phyloP scores from a whole-genome alignment of 1,140 invertebrate genomes.

The Hyles vespertilio region DNA sequence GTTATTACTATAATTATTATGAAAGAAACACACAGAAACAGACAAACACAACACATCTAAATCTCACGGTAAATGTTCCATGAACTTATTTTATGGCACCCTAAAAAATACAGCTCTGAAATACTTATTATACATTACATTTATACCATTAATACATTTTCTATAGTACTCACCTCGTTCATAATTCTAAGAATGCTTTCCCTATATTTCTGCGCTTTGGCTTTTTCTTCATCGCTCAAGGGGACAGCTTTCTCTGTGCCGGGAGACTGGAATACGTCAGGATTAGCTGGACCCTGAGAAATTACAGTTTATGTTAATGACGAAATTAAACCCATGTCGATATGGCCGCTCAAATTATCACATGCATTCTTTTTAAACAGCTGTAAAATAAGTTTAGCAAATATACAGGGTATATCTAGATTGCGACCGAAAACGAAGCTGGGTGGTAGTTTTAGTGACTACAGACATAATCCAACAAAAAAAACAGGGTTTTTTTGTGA shows the following conservation, averaged over 20 bases:
- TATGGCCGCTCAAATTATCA: no score
- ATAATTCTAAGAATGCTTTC: constrained; percentile 83
- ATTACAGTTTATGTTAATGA: constrained; percentile 7
- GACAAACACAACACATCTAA: neutral
- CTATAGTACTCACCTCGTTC: constrained; percentile 76
- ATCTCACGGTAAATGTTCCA: constrained; percentile 1
- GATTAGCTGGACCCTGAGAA: constrained; percentile 80
- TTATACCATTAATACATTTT: neutral
- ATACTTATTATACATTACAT: neutral
- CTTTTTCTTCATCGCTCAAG: constrained; percentile 77
- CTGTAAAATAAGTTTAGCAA: no score
- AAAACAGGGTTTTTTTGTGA: no score
- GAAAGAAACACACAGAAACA: no score
- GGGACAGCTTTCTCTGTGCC: constrained; percentile 56
- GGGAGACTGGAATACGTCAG: constrained; percentile 82
- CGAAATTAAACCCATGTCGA: no score
- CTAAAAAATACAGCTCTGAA: no score
- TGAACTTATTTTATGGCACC: neutral
- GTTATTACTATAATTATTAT: no score
- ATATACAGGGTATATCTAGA: no score
- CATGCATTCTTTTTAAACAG: no score
- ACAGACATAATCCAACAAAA: no score
- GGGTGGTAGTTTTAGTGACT: no score
- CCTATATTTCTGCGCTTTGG: constrained; percentile 79
- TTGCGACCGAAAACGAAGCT: no score